phyloP scores from a whole-genome alignment of 2,113 vertebrate genomes.

The Charadrius vociferus region DNA sequence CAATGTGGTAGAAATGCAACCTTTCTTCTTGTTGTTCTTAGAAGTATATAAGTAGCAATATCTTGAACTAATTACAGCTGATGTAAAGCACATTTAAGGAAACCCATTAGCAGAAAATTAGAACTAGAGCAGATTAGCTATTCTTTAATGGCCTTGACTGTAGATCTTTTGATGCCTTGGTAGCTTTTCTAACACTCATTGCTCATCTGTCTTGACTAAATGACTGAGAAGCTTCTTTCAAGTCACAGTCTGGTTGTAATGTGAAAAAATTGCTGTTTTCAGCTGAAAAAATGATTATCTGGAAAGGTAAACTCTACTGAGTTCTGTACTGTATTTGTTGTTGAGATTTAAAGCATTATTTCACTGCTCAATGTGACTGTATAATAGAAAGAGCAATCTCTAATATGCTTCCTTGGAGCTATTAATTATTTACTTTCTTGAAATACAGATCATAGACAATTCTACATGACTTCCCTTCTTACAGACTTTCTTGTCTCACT shows the following conservation, averaged over 20 bases:
- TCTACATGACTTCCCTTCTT: slow-evolving; percentile 43
- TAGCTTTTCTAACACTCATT: slow-evolving; percentile 53
- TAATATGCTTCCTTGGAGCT: slow-evolving; percentile 47
- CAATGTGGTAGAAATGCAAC: slow-evolving; percentile 15
- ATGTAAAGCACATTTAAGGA: slow-evolving; percentile 67
- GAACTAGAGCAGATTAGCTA: slow-evolving; percentile 63
- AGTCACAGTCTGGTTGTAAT: slow-evolving; percentile 2
- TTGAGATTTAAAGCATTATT: slow-evolving; percentile 40
- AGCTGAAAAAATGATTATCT: slow-evolving; percentile 27
- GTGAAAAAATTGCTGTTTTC: slow-evolving; percentile 25
- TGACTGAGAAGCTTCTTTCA: slow-evolving; percentile 47
- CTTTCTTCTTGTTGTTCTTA: slow-evolving; percentile 12
- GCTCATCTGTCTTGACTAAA: slow-evolving; percentile 60
- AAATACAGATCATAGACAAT: slow-evolving; percentile 50
- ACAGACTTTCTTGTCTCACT: slow-evolving; percentile 28
- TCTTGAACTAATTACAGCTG: slow-evolving; percentile 63
- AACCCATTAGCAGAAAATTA: slow-evolving; percentile 66
- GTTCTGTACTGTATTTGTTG: slow-evolving; percentile 24
- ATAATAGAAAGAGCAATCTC: slow-evolving; percentile 29
- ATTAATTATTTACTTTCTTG: slow-evolving; percentile 68
- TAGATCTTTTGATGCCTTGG: slow-evolving; percentile 58
- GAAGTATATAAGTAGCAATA: slow-evolving; percentile 45
- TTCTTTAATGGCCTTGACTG: slow-evolving; percentile 63
- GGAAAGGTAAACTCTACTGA: slow-evolving; percentile 28
- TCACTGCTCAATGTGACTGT: slow-evolving; percentile 21